Conservation (phyloP, 64 coral and sea anemone genomes). For the Astreopora myriophthalma region DNA sequence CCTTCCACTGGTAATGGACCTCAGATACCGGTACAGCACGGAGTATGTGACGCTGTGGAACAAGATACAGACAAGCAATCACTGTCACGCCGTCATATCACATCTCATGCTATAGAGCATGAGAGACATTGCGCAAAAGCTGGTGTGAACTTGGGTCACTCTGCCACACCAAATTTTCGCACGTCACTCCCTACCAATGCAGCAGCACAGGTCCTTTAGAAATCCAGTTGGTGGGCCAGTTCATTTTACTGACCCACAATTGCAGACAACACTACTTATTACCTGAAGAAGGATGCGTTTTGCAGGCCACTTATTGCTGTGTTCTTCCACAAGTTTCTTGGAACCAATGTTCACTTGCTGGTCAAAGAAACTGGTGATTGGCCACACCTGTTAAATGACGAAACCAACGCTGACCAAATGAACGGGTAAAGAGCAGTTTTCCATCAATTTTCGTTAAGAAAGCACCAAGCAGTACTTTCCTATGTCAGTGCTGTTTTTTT, state of each 20-base stretch:
- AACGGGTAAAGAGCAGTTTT: not conserved
- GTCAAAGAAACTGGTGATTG: constrained; percentile 81
- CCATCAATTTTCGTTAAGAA: no score
- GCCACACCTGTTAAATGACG: constrained; percentile 76
- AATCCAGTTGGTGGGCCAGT: no score
- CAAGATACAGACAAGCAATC: not conserved
- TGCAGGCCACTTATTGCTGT: constrained; percentile 64
- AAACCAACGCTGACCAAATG: not conserved
- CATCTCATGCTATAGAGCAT: no score
- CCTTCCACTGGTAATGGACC: constrained; percentile 86
- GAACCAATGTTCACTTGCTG: constrained; percentile 87
- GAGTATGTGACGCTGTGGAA: constrained; percentile 76
- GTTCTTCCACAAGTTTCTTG: constrained; percentile 85
- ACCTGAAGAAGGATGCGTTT: constrained; percentile 94
- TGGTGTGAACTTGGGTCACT: not conserved
- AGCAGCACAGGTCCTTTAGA: no score
- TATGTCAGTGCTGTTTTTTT: no score
- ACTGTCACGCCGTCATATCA: not conserved
- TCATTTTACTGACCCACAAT: no score
- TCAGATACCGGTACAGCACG: constrained; percentile 96
- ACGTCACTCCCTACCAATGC: no score
- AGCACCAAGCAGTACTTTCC: no score
- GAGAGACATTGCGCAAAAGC: no score
- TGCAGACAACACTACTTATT: not conserved
- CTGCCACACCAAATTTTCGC: not conserved